Conservation (phyloP, 2,888 invertebrate genomes). For the Leptothorax acervorum region DNA sequence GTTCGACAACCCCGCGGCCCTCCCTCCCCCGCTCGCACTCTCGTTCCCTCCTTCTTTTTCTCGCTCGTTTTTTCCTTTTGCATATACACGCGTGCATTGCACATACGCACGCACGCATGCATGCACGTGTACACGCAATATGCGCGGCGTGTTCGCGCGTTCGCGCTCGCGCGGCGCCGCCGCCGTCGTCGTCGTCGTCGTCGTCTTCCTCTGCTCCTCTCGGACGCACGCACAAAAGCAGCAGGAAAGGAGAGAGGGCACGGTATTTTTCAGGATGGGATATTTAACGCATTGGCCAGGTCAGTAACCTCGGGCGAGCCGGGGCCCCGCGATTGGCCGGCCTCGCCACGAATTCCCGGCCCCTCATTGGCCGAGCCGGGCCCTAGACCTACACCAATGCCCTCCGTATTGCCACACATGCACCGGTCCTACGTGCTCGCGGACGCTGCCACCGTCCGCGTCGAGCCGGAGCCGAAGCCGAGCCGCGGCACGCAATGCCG, state of each 20-base stretch:
- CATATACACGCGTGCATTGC: conserved; percentile 40
- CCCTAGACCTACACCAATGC: conserved; percentile 85
- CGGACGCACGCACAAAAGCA: conserved; percentile 60
- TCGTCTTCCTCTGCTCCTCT: conserved; percentile 45
- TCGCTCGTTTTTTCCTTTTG: conserved; percentile 57
- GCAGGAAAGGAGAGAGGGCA: conserved; percentile 74
- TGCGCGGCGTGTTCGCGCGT: neutral
- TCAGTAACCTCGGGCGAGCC: conserved; percentile 82
- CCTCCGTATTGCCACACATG: conserved; percentile 73
- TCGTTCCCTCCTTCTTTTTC: conserved; percentile 62
- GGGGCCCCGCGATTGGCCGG: conserved; percentile 83
- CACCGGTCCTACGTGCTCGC: conserved; percentile 59
- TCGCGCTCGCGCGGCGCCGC: conserved; percentile 9
- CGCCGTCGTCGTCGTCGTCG: conserved; percentile 20
- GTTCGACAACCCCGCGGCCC: conserved; percentile 57
- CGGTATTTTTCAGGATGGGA: conserved; percentile 85
- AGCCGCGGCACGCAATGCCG: conserved; percentile 46
- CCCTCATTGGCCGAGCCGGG: conserved; percentile 84
- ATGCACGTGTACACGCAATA: neutral
- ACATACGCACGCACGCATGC: conserved; percentile 48
- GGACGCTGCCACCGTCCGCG: neutral
- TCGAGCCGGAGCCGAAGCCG: neutral
- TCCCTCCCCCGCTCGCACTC: conserved; percentile 58
- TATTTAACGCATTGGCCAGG: conserved; percentile 85
- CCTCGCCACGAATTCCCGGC: conserved; percentile 83